These are phyloP conservation scores for Rhinolophus ferrumequinum DNA, from an alignment of 2,113 vertebrate genomes.

Conservation along the genomic window DNA sequence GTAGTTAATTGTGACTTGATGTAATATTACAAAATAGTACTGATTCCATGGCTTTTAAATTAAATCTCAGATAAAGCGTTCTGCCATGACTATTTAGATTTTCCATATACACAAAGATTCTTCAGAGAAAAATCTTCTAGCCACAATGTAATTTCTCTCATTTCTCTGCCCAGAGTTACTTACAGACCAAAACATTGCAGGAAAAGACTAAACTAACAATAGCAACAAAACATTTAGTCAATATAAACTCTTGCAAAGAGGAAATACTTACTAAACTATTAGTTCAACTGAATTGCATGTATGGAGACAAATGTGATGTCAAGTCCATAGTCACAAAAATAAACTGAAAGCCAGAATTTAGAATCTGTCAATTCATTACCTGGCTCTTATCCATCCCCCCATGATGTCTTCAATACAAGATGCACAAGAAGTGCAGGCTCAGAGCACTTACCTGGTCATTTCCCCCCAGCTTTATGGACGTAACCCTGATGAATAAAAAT, in stretches of 20 bases:
- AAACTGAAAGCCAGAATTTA: slow-evolving; percentile 27
- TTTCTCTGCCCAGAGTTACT: not conserved
- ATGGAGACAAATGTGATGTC: not conserved
- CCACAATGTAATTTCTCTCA: slow-evolving; percentile 15
- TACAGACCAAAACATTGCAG: slow-evolving; percentile 14
- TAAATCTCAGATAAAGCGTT: slow-evolving; percentile 29
- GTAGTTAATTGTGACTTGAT: not conserved
- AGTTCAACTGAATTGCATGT: not conserved
- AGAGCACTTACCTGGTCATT: no score
- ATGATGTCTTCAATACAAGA: no score
- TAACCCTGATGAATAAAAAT: no score
- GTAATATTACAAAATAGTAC: not conserved
- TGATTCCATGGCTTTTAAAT: slow-evolving; percentile 5
- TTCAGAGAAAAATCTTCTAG: slow-evolving; percentile 8
- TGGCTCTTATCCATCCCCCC: no score
- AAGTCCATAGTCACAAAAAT: slow-evolving; percentile 9
- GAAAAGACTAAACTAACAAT: slow-evolving; percentile 43
- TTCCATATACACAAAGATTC: not conserved
- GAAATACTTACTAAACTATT: slow-evolving; percentile 21
- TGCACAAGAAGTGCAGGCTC: no score
- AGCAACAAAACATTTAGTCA: slow-evolving; percentile 33
- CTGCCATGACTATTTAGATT: not conserved
- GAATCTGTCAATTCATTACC: not conserved
- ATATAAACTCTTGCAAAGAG: slow-evolving; percentile 20
- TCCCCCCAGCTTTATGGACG: no score